Percentiles rank a stretch among this genome's conserved stretches.
phyloP scores from a whole-genome alignment of 2,113 vertebrate genomes.

The Noctilio leporinus region DNA sequence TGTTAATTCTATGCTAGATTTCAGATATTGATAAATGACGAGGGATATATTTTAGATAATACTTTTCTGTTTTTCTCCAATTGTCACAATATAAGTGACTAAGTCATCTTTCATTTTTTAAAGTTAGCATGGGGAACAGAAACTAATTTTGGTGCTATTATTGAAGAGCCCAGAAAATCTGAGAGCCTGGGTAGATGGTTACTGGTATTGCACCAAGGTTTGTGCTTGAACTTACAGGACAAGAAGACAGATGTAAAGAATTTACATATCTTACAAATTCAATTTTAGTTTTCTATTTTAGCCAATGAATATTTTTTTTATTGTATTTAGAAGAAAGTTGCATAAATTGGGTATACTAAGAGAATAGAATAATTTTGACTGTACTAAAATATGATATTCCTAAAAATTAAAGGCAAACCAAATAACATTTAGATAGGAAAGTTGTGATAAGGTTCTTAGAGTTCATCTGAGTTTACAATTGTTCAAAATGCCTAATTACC shows the following conservation, averaged over 20 bases:
- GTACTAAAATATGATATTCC: neutral
- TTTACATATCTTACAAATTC: neutral
- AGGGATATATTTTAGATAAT: neutral
- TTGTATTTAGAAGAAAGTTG: neutral
- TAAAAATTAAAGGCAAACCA: neutral
- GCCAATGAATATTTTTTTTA: neutral
- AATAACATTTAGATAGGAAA: neutral
- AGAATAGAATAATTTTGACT: neutral
- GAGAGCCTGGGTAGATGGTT: neutral
- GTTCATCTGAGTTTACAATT: neutral
- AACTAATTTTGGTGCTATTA: neutral
- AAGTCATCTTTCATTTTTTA: neutral
- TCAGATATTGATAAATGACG: neutral
- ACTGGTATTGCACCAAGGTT: neutral
- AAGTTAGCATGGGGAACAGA: neutral
- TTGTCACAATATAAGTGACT: neutral
- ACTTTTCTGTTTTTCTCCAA: neutral
- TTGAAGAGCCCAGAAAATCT: neutral
- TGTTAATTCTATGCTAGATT: neutral
- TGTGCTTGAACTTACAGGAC: neutral
- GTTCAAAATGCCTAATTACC: neutral
- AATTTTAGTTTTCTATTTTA: neutral
- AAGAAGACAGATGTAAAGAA: neutral
- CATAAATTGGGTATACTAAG: neutral
- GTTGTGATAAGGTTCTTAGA: neutral